A percentile compares a stretch with the other conserved stretches of the same genome.
Evolutionary conservation across 1,140 invertebrate species (phyloP).

Genomic region (Pomacea maculata): DNA sequence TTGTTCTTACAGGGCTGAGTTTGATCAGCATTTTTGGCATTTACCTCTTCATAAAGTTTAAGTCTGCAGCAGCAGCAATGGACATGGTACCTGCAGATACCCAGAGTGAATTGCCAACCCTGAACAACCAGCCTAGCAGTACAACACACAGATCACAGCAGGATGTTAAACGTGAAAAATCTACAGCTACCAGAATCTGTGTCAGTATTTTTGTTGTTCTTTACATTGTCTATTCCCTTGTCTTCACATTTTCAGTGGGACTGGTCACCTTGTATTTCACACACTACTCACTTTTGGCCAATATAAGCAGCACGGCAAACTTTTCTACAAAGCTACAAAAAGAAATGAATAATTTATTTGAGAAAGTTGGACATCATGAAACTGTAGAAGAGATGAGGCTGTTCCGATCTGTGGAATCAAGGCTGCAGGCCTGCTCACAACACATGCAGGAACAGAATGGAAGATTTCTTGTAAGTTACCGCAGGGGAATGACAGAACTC

Average conservation of each 20-base stretch:
- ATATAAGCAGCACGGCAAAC: conserved; percentile 39
- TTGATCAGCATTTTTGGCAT: conserved; percentile 32
- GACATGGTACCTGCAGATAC: neutral
- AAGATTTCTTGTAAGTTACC: conserved; percentile 30
- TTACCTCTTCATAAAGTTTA: conserved; percentile 31
- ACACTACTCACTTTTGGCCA: conserved; percentile 34
- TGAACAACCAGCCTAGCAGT: conserved; percentile 29
- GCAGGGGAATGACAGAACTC: conserved; percentile 29
- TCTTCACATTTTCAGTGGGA: conserved; percentile 52
- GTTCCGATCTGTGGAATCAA: conserved; percentile 37
- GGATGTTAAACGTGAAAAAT: conserved; percentile 1
- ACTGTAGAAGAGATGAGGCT: conserved; percentile 37
- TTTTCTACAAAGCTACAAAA: conserved; percentile 38
- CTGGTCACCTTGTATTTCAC: conserved; percentile 47
- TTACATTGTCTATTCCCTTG: conserved; percentile 50
- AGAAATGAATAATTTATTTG: conserved; percentile 32
- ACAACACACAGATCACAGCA: neutral
- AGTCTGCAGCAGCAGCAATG: neutral
- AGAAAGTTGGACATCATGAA: conserved; percentile 43
- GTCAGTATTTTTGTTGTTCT: conserved; percentile 39
- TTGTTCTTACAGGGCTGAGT: conserved; percentile 32
- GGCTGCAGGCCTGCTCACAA: conserved; percentile 44
- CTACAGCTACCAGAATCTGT: conserved; percentile 29
- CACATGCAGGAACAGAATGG: conserved; percentile 43
- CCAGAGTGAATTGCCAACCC: conserved; percentile 24